phyloP scores from a whole-genome alignment of 2,113 vertebrate species.

The Equus przewalskii region DNA sequence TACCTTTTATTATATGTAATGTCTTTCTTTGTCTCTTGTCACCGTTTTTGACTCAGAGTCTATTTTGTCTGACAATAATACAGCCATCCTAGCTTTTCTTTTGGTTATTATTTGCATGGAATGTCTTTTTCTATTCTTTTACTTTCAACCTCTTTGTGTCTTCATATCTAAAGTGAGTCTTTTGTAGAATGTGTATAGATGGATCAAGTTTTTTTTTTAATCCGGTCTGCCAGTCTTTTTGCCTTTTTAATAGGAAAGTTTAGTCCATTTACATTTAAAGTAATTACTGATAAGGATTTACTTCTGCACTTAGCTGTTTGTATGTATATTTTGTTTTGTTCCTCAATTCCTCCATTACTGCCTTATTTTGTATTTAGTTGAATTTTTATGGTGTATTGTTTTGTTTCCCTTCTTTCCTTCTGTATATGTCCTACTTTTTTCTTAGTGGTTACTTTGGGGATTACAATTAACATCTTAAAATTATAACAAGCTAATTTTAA shows the following conservation, averaged over 20 bases:
- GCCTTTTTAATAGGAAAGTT: neutral
- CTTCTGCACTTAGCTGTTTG: neutral
- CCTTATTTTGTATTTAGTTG: neutral
- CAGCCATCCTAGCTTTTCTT: neutral
- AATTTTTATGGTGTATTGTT: neutral
- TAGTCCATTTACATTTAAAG: neutral
- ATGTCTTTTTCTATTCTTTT: neutral
- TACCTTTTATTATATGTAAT: neutral
- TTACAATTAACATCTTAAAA: constrained; percentile 12
- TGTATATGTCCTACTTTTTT: neutral
- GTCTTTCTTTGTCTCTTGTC: neutral
- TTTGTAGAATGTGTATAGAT: neutral
- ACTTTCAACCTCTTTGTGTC: neutral
- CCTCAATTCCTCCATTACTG: neutral
- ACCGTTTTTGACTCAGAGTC: neutral
- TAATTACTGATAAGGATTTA: neutral
- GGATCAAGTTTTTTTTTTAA: neutral
- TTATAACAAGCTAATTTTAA: neutral
- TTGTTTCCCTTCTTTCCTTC: neutral
- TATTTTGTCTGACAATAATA: neutral
- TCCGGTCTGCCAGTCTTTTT: neutral
- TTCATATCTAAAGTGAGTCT: neutral
- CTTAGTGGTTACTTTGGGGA: neutral
- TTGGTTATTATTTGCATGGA: neutral
- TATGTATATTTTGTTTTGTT: neutral